These are phyloP conservation scores for Pempheris klunzingeri DNA, from an alignment of 2,797 vertebrate genomes.

Conservation along the genomic window DNA sequence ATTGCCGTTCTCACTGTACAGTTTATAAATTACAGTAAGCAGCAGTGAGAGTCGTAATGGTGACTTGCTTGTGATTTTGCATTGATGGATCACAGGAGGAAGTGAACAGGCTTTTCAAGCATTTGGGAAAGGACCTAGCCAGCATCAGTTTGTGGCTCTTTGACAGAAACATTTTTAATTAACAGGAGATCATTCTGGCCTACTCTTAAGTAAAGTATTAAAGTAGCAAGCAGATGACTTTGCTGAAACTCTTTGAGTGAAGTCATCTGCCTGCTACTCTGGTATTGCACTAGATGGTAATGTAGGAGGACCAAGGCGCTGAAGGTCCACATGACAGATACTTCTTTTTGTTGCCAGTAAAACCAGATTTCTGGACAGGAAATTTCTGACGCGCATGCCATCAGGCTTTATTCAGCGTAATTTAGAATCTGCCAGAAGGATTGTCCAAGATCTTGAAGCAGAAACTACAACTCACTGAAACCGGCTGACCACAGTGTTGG, in stretches of 20 bases:
- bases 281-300: constrained; percentile 15
- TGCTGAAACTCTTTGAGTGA: background rate
- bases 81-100: constrained; percentile 43
- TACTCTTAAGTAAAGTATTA: constrained; percentile 34
- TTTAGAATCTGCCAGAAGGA: constrained; percentile 51
- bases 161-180: constrained; percentile 67
- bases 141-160: constrained; percentile 52
- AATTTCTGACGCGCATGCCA: constrained; percentile 26
- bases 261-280: constrained; percentile 23
- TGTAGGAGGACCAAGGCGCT: constrained; percentile 28
- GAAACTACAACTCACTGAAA: constrained; percentile 51
- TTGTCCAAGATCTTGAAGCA: constrained; percentile 57
- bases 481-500: constrained; percentile 52
- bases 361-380: constrained; percentile 57
- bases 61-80: constrained; percentile 47
- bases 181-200: constrained; percentile 38
- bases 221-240: constrained; percentile 28
- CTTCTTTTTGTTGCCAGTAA: constrained; percentile 51
- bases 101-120: constrained; percentile 62
- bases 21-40: constrained; percentile 57
- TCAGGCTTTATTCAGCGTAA: constrained; percentile 56
- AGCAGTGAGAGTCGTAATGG: constrained; percentile 55
- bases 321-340: constrained; percentile 29
- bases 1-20: constrained; percentile 33
- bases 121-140: constrained; percentile 65